Evolutionary conservation across 2,797 vertebrate species (phyloP), one percentile per base, ranked within the genome.

Genomic region (Tragopan temminckii): DNA sequence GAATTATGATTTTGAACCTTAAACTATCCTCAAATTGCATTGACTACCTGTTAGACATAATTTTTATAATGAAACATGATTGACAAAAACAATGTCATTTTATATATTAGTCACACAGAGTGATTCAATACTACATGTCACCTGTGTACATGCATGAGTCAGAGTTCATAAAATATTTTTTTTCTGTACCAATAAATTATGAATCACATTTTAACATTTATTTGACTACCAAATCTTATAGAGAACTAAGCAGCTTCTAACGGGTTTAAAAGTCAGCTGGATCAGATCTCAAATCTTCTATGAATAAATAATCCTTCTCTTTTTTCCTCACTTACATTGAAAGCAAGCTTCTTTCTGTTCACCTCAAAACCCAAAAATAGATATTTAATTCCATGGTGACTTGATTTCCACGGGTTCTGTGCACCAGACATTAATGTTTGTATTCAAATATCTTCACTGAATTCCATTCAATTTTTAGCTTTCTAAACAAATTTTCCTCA

Each of bases 361-460:
- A 18, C 29, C 80, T 89, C 29, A 68, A 93, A 93, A 86, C 8
- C 3, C 20, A 57, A 25, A 3, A 80, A 35, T 23, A 88, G 50
- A 80, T 71, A 79, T 78, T 77, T 89, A 78, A 89, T 85, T 69
- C 66, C 29, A 20, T 50, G 16, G 14, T 76, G 66, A 62, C 52
- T 90, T 68, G 15, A 55, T 88, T 92, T 93, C 14, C 33, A 80
- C 50, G 46, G 35, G 66, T 92, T 21, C 33, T 87, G 43, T 29
- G 48, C 29, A 21, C 35, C 74, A 77, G 35, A 80, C 46, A 63
- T 17, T 76, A 79, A 86, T 69, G 21, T 90, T 94, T 92, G 53
- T 35, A 85, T 38, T 53, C 85, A 87, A 95, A 91, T 90, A 80
- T 82, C 75, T 93, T 93, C 90, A 78, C 64, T 45, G 78, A 91